These are phyloP conservation scores for Antheraea assamensis DNA, from an alignment of 2,888 invertebrate species.

Conservation along the genomic window DNA sequence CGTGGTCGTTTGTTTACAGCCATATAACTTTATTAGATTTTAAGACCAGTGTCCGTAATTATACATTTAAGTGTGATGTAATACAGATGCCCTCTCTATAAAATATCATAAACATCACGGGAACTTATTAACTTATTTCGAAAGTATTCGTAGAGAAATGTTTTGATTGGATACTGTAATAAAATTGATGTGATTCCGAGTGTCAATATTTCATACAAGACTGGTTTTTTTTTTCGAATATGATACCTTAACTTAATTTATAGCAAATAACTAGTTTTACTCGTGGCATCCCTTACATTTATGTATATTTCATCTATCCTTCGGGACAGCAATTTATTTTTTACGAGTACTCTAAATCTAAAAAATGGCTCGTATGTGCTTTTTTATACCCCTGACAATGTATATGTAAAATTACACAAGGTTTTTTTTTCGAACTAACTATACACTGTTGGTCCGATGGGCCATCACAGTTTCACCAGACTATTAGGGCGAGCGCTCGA, in stretches of 20 bases:
- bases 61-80: constrained; percentile 25
- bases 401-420: too few relatives aligned
- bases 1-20: constrained; percentile 50
- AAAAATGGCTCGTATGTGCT: too few relatives aligned
- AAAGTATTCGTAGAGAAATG: constrained; percentile 27
- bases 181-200: neutral
- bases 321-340: too few relatives aligned
- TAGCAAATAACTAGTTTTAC: neutral
- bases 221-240: neutral
- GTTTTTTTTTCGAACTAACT: too few relatives aligned
- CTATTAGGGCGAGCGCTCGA: too few relatives aligned
- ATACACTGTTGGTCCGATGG: too few relatives aligned
- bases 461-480: too few relatives aligned
- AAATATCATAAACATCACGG: constrained; percentile 42
- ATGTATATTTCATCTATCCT: too few relatives aligned
- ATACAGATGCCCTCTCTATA: constrained; percentile 38
- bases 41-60: constrained; percentile 43
- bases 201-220: neutral
- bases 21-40: constrained; percentile 55
- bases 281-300: too few relatives aligned
- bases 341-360: too few relatives aligned
- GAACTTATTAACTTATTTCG: constrained; percentile 41
- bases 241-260: neutral
- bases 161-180: neutral
- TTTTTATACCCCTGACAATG: too few relatives aligned